These are phyloP conservation scores for Ceratina japonica DNA, from an alignment of 1,140 invertebrate genomes.

Conservation along the genomic window DNA sequence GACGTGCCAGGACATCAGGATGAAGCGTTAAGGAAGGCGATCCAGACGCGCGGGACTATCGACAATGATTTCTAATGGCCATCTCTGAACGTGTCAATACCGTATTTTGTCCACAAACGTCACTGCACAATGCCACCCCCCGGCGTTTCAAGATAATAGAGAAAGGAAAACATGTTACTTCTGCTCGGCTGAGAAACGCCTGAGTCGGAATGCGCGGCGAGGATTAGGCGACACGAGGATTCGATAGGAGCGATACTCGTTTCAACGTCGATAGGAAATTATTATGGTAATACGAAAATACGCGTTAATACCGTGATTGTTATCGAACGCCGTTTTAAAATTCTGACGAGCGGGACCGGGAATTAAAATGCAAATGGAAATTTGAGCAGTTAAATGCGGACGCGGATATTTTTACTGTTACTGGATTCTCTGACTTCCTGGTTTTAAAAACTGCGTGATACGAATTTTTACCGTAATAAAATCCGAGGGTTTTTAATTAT, in stretches of 20 bases:
- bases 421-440: background rate
- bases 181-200: constrained; percentile 43
- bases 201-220: constrained; percentile 63
- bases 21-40: constrained; percentile 48
- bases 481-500: background rate
- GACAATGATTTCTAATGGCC: constrained; percentile 59
- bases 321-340: background rate
- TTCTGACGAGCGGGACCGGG: background rate
- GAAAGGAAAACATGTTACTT: constrained; percentile 67
- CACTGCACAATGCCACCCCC: constrained; percentile 63
- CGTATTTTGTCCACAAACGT: constrained; percentile 75
- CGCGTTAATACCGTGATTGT: background rate
- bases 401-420: background rate
- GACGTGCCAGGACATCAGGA: constrained; percentile 65
- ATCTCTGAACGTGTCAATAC: constrained; percentile 71
- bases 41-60: constrained; percentile 46
- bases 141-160: constrained; percentile 55
- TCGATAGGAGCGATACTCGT: constrained; percentile 32
- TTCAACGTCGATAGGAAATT: constrained; percentile 29
- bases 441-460: background rate
- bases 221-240: constrained; percentile 63
- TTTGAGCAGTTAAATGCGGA: background rate
- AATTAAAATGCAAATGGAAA: constrained; percentile 20
- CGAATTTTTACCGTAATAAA: background rate
- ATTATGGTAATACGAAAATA: constrained; percentile 19